phyloP scores from a whole-genome alignment of 2,888 invertebrate genomes.

The Cyaniris semiargus region DNA sequence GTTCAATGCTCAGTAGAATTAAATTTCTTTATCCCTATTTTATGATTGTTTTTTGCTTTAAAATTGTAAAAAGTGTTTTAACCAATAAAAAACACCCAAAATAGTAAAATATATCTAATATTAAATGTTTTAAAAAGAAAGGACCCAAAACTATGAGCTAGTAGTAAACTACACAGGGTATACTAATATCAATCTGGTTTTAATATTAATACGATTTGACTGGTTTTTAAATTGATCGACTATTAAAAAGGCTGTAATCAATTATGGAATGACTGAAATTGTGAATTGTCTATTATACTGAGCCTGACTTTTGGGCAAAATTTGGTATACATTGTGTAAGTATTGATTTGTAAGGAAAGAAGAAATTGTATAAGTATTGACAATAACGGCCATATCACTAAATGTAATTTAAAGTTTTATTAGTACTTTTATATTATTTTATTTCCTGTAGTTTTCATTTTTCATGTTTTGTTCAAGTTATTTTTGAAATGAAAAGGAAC shows the following conservation, averaged over 20 bases:
- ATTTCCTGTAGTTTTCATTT: background rate
- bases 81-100: too few relatives aligned
- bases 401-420: too few relatives aligned
- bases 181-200: background rate
- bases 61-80: background rate
- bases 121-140: background rate
- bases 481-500: background rate
- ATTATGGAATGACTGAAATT: slow-evolving; percentile 6
- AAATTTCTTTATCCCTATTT: background rate
- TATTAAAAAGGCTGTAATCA: background rate
- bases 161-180: slow-evolving; percentile 23
- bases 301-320: background rate
- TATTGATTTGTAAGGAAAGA: background rate
- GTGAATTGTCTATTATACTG: background rate
- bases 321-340: background rate
- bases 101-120: background rate
- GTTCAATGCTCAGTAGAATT: background rate
- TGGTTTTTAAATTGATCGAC: background rate
- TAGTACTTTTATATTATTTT: background rate
- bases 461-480: background rate
- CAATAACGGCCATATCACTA: too few relatives aligned
- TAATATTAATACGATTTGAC: background rate
- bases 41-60: background rate
- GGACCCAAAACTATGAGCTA: slow-evolving; percentile 5
- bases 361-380: background rate